These are phyloP conservation scores for Nasonia vitripennis DNA, from an alignment of 1,140 invertebrate genomes.

Conservation along the genomic window DNA sequence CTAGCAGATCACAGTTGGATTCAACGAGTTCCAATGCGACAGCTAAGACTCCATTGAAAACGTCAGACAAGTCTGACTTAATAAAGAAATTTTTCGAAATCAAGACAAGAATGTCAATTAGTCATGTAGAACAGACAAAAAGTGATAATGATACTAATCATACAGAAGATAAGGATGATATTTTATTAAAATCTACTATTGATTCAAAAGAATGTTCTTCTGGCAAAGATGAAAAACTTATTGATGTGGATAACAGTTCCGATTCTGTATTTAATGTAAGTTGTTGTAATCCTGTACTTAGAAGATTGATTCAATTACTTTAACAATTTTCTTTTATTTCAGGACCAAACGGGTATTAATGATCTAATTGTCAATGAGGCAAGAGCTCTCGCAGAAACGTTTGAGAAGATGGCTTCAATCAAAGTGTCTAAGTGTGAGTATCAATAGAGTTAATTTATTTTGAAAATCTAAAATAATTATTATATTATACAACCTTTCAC, in stretches of 20 bases:
- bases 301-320: conserved; percentile 38
- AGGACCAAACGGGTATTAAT: conserved; percentile 54
- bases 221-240: conserved; percentile 55
- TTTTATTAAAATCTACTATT: conserved; percentile 10
- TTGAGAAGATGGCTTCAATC: conserved; percentile 61
- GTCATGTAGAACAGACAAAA: conserved; percentile 27
- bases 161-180: conserved; percentile 18
- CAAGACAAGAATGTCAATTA: conserved; percentile 49
- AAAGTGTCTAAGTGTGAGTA: conserved; percentile 57
- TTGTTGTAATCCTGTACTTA: conserved; percentile 20
- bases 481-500: conserved; percentile 39
- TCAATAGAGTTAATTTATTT: conserved; percentile 13
- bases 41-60: neutral
- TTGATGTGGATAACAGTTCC: conserved; percentile 59
- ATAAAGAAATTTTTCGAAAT: conserved; percentile 57
- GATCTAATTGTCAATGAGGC: conserved; percentile 62
- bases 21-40: conserved; percentile 10
- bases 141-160: conserved; percentile 32
- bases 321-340: conserved; percentile 38
- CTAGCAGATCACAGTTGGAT: conserved; percentile 35
- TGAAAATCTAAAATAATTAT: conserved; percentile 16
- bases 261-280: conserved; percentile 66
- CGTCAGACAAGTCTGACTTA: conserved; percentile 56
- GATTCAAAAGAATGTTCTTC: neutral
- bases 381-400: conserved; percentile 61